phyloP scores from a whole-genome alignment of 2,113 vertebrate species.

The Catharus minimus region DNA sequence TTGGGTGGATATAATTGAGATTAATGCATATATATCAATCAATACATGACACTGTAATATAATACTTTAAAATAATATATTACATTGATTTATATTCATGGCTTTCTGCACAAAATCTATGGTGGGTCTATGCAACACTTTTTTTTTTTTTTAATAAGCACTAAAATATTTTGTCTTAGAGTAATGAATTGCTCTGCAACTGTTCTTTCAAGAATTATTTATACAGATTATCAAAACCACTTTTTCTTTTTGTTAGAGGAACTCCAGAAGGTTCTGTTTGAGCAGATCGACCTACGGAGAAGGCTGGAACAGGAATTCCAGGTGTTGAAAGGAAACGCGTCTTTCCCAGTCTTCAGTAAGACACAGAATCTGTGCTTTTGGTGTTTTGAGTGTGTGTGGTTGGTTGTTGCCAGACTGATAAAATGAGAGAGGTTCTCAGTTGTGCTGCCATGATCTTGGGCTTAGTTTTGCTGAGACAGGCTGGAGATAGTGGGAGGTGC shows the following conservation, averaged over 20 bases:
- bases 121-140: constrained; percentile 64
- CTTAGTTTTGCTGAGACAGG: neutral
- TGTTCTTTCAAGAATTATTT: constrained; percentile 72
- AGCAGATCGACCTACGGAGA: constrained; percentile 95
- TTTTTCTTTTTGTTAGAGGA: constrained; percentile 84
- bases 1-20: constrained; percentile 87
- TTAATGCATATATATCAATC: constrained; percentile 89
- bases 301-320: constrained; percentile 97
- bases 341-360: constrained; percentile 97
- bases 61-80: constrained; percentile 90
- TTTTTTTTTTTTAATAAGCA: constrained; percentile 54
- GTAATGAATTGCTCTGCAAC: constrained; percentile 75
- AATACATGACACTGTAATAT: constrained; percentile 85
- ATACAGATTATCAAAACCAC: constrained; percentile 69
- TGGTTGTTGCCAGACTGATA: neutral
- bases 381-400: neutral
- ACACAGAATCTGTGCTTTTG: constrained; percentile 6
- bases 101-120: constrained; percentile 84
- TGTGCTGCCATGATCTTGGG: neutral
- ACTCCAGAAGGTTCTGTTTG: constrained; percentile 97
- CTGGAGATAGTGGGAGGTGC: neutral
- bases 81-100: constrained; percentile 89
- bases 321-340: constrained; percentile 90
- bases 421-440: neutral
- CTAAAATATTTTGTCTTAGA: constrained; percentile 76